Evolutionary conservation across 1,140 invertebrate species (phyloP).

Genomic region (Bombus waltoni): DNA sequence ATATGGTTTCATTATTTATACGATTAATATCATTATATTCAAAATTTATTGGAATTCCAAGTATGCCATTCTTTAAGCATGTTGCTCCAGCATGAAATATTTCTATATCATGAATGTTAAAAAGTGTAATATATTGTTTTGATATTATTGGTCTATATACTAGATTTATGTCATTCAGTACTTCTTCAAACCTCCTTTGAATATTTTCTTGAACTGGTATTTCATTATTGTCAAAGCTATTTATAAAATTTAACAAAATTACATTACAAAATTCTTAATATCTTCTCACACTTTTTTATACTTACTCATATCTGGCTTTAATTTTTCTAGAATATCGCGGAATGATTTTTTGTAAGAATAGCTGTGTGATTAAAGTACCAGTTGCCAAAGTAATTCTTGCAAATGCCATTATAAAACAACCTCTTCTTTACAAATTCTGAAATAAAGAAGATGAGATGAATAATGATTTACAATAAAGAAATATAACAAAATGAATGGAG

Average conservation of each 20-base stretch:
- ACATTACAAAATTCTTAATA: slow-evolving; percentile 5
- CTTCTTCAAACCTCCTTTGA: slow-evolving; percentile 78
- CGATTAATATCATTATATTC: slow-evolving; percentile 79
- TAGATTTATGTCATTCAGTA: slow-evolving; percentile 79
- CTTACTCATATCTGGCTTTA: slow-evolving; percentile 83
- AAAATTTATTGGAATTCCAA: slow-evolving; percentile 87
- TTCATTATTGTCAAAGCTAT: slow-evolving; percentile 72
- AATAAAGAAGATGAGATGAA: background rate
- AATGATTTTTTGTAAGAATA: slow-evolving; percentile 83
- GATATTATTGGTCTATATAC: slow-evolving; percentile 78
- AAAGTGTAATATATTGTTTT: slow-evolving; percentile 82
- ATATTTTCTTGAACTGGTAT: slow-evolving; percentile 78
- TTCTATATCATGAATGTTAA: slow-evolving; percentile 86
- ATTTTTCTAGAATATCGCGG: slow-evolving; percentile 82
- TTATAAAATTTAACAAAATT: slow-evolving; percentile 10
- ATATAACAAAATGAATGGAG: background rate
- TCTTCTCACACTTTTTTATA: slow-evolving; percentile 41
- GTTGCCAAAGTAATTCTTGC: background rate
- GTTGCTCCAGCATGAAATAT: slow-evolving; percentile 83
- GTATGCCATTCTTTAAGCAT: slow-evolving; percentile 78
- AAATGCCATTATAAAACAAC: background rate
- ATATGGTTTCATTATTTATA: slow-evolving; percentile 82
- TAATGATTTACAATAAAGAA: background rate
- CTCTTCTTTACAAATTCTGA: background rate
- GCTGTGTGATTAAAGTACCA: slow-evolving; percentile 51